These are phyloP conservation scores for Pituophis catenifer DNA, from an alignment of 2,113 vertebrate genomes.

Conservation along the genomic window DNA sequence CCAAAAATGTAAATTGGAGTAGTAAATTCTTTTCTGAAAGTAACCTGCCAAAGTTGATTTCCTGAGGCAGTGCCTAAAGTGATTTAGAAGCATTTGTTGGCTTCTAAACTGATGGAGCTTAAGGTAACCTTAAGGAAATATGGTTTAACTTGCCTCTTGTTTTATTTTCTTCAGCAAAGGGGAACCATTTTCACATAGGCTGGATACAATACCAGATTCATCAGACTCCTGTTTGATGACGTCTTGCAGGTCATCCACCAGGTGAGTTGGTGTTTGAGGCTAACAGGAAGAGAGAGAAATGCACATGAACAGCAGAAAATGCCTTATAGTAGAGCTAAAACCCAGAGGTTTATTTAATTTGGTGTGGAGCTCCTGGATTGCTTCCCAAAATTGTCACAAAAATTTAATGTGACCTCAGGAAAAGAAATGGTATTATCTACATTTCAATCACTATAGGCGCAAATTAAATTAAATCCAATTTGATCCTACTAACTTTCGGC, in stretches of 20 bases:
- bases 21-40: background rate
- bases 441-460: background rate
- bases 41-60: background rate
- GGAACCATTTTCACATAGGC: constrained; percentile 76
- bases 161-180: constrained; percentile 96
- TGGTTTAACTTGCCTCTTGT: constrained; percentile 84
- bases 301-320: background rate
- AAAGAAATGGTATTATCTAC: background rate
- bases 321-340: background rate
- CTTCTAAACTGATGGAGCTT: constrained; percentile 49
- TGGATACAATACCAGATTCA: constrained; percentile 81
- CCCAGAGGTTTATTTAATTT: background rate
- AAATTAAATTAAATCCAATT: background rate
- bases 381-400: background rate
- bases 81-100: constrained; percentile 49
- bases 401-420: background rate
- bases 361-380: background rate
- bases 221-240: constrained; percentile 95
- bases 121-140: constrained; percentile 50
- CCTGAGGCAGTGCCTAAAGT: constrained; percentile 15
- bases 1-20: background rate
- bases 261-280: constrained; percentile 80
- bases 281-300: constrained; percentile 64
- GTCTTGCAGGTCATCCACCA: constrained; percentile 84
- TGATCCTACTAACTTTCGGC: background rate